These are phyloP conservation scores for Orthosia gothica DNA, from an alignment of 2,888 invertebrate genomes.

Conservation along the genomic window DNA sequence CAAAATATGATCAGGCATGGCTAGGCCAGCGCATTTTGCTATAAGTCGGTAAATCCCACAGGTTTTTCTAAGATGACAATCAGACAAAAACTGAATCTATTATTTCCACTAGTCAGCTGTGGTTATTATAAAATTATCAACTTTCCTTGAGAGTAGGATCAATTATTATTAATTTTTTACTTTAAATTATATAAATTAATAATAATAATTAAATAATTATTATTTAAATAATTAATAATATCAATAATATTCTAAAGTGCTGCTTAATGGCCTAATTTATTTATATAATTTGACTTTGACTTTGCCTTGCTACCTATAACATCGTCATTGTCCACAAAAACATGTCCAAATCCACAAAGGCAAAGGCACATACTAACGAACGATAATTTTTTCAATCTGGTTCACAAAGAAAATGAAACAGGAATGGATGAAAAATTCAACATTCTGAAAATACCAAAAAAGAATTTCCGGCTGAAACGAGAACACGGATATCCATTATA, in stretches of 20 bases:
- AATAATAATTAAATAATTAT: too few species aligned
- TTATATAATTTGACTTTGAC: too few species aligned
- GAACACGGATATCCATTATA: conserved; percentile 32
- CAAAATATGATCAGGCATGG: neutral
- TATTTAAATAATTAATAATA: too few species aligned
- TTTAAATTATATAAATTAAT: too few species aligned
- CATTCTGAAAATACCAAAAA: conserved; percentile 14
- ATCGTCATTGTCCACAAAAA: neutral
- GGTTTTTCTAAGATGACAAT: too few species aligned
- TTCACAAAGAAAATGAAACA: neutral
- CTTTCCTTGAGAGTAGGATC: too few species aligned
- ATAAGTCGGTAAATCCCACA: neutral
- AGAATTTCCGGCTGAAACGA: conserved; percentile 18
- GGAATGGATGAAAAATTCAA: conserved; percentile 12
- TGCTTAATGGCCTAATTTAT: too few species aligned
- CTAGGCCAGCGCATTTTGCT: neutral
- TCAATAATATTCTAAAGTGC: too few species aligned
- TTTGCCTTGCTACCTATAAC: neutral
- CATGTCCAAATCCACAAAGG: neutral
- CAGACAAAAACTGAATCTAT: too few species aligned
- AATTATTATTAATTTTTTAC: too few species aligned
- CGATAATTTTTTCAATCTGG: too few species aligned
- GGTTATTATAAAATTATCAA: neutral
- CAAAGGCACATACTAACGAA: neutral
- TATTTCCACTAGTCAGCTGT: too few species aligned